Percentiles rank a stretch among this genome's conserved stretches.
phyloP scores from a whole-genome alignment of 1,140 invertebrate genomes.

The Micrasema longulum region DNA sequence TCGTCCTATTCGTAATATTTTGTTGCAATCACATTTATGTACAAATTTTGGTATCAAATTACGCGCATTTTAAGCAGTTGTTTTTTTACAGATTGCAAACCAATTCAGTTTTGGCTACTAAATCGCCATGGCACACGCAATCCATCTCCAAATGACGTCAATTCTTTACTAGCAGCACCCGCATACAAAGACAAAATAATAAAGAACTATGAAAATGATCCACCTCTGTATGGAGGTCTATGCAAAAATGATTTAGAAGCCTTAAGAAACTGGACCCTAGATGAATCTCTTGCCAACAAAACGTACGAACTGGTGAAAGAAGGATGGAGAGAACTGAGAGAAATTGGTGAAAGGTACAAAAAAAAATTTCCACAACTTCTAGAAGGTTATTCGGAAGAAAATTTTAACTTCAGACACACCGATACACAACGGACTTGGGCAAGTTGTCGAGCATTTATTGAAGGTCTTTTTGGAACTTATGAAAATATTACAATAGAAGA shows the following conservation, averaged over 20 bases:
- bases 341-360: constrained; percentile 36
- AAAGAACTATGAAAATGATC: constrained; percentile 28
- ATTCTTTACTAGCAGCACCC: constrained; percentile 61
- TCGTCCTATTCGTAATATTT: too few species aligned
- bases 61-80: background rate
- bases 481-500: constrained; percentile 57
- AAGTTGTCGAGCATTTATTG: constrained; percentile 74
- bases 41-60: too few species aligned
- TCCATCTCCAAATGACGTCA: constrained; percentile 61
- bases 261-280: constrained; percentile 40
- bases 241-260: constrained; percentile 34
- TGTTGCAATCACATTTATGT: too few species aligned
- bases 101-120: constrained; percentile 70
- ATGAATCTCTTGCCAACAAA: constrained; percentile 17
- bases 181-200: constrained; percentile 57
- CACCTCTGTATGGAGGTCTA: background rate
- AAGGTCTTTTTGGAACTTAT: constrained; percentile 73
- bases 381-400: constrained; percentile 14
- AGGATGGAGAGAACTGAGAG: constrained; percentile 39
- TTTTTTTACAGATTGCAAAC: constrained; percentile 62
- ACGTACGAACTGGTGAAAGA: constrained; percentile 23
- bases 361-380: constrained; percentile 34
- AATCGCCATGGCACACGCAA: constrained; percentile 69
- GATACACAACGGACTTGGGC: constrained; percentile 73
- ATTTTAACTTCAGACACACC: constrained; percentile 74